A percentile compares a stretch with the other conserved stretches of the same genome.
Evolutionary conservation across 2,888 invertebrate genomes (phyloP).

Genomic region (Mantis religiosa): DNA sequence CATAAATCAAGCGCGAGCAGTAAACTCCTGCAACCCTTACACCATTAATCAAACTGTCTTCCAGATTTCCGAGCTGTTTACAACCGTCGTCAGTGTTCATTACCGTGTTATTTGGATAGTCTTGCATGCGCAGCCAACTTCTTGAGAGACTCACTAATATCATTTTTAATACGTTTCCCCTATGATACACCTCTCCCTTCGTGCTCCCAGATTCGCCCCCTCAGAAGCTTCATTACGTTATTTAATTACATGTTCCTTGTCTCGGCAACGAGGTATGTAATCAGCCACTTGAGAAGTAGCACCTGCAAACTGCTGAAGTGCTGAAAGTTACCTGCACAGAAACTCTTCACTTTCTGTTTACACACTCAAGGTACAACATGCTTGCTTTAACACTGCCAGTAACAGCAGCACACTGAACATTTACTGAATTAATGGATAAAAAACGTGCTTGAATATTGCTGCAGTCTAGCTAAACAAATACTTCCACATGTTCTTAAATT

Average conservation of each 20-base stretch:
- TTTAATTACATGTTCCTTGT: background rate
- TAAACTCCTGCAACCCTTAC: constrained; percentile 18
- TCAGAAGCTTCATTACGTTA: background rate
- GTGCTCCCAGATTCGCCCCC: too few relatives aligned
- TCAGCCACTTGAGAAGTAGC: background rate
- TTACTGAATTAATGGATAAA: too few relatives aligned
- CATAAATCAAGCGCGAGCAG: constrained; percentile 22
- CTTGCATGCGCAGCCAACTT: background rate
- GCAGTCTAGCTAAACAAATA: too few relatives aligned
- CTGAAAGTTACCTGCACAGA: background rate
- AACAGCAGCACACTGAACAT: too few relatives aligned
- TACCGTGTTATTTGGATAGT: constrained; percentile 14
- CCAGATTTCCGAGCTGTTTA: constrained; percentile 6
- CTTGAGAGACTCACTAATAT: background rate
- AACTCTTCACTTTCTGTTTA: background rate
- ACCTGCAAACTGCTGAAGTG: background rate
- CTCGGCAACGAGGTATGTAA: background rate
- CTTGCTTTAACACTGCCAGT: too few relatives aligned
- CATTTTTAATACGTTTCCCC: background rate
- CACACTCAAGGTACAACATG: too few relatives aligned
- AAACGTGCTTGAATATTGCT: too few relatives aligned
- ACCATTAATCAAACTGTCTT: constrained; percentile 23
- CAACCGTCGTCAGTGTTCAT: constrained; percentile 13
- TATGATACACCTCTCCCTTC: background rate
- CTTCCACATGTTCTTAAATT: too few relatives aligned